phyloP scores from a whole-genome alignment of 2,888 invertebrate species.

The Stenichneumon culpator region DNA sequence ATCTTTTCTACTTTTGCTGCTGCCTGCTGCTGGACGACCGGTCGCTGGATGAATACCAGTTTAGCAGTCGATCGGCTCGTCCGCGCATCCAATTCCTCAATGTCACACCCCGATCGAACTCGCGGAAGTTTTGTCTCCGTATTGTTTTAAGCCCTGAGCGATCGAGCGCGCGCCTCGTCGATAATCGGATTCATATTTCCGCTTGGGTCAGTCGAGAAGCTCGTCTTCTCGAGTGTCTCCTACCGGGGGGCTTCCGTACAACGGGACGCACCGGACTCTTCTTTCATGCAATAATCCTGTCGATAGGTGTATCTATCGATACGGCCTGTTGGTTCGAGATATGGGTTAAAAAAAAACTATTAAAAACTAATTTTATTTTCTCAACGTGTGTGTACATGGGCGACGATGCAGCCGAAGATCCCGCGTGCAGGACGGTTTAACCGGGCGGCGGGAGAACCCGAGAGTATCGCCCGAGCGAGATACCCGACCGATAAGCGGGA shows the following conservation, averaged over 20 bases:
- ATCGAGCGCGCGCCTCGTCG: constrained; percentile 21
- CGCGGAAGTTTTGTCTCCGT: neutral
- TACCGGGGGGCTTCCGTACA: neutral
- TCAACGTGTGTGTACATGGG: neutral
- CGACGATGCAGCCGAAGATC: constrained; percentile 50
- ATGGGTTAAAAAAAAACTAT: no score
- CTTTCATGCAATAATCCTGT: neutral
- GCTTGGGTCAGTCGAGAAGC: constrained; percentile 18
- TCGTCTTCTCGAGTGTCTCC: constrained; percentile 11
- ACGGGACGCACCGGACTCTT: neutral
- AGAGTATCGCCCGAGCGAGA: constrained; percentile 67
- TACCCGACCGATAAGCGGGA: constrained; percentile 71
- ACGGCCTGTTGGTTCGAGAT: neutral
- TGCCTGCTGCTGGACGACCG: neutral
- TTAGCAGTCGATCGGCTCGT: constrained; percentile 19
- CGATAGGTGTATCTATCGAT: neutral
- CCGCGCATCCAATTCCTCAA: neutral
- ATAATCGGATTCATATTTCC: constrained; percentile 38
- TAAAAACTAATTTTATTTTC: constrained; percentile 4
- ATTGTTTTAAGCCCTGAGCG: neutral
- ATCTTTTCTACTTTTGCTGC: constrained; percentile 51
- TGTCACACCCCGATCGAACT: neutral
- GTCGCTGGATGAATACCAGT: constrained; percentile 43
- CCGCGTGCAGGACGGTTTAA: constrained; percentile 33
- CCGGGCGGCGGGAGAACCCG: constrained; percentile 15